A percentile compares a stretch with the other conserved stretches of the same genome.
These are phyloP conservation scores for Corythucha ciliata DNA, from an alignment of 2,888 invertebrate species.

Conservation along the genomic window DNA sequence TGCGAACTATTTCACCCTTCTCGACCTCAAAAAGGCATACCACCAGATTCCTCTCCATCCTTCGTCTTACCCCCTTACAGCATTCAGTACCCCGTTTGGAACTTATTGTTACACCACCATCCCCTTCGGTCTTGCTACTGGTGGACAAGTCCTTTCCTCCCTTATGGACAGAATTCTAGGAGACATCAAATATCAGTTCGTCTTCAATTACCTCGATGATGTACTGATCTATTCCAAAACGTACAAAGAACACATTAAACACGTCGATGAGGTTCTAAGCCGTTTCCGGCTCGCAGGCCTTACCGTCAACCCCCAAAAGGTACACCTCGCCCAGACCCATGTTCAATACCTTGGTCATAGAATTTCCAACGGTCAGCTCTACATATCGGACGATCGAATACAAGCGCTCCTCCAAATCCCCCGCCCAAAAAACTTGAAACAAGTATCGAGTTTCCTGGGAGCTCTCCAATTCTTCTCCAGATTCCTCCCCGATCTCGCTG, in stretches of 20 bases:
- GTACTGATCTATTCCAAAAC: conserved; percentile 22
- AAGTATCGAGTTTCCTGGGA: conserved; percentile 12
- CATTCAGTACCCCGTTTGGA: conserved; percentile 19
- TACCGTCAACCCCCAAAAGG: conserved; percentile 33
- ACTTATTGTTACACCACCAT: conserved; percentile 22
- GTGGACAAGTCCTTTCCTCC: conserved; percentile 19
- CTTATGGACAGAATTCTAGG: conserved; percentile 25
- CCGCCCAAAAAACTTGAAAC: conserved; percentile 8
- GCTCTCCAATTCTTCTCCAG: conserved; percentile 9
- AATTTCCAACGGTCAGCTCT: conserved; percentile 8
- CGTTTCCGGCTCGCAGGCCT: conserved; percentile 28
- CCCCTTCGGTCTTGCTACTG: conserved; percentile 25
- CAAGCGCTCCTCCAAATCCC: conserved; percentile 6
- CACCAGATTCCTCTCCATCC: conserved; percentile 22
- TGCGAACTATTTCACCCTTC: conserved; percentile 20
- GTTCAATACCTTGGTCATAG: conserved; percentile 22
- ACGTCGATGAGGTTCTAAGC: conserved; percentile 21
- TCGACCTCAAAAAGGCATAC: conserved; percentile 28
- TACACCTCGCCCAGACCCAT: conserved; percentile 14
- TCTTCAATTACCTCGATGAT: conserved; percentile 29
- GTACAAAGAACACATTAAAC: conserved; percentile 21
- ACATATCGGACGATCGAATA: neutral
- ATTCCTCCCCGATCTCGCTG: too few species aligned
- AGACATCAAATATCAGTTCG: conserved; percentile 26
- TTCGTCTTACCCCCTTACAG: conserved; percentile 15